These are phyloP conservation scores for Hydractinia symbiolongicarpus DNA, from an alignment of 30 jellyfish, hydroid and myxozoan species.

Conservation along the genomic window DNA sequence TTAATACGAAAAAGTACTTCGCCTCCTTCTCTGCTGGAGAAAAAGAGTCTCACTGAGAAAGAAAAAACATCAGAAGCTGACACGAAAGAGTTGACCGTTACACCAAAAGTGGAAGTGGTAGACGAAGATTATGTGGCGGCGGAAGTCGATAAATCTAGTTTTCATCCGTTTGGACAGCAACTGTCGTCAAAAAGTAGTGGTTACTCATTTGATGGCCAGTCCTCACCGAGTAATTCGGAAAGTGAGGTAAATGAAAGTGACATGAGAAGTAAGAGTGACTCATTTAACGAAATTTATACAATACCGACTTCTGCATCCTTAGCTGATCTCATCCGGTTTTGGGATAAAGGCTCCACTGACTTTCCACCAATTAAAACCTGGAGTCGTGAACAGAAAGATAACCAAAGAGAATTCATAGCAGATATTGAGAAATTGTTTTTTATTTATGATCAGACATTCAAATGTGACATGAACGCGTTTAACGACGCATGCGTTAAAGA, in stretches of 20 bases:
- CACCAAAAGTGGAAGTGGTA: too few relatives aligned
- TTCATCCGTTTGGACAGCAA: too few relatives aligned
- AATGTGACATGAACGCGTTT: constrained; percentile 11
- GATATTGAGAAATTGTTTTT: constrained; percentile 10
- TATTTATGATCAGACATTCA: neutral
- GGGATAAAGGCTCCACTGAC: constrained; percentile 59
- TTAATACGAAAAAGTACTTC: too few relatives aligned
- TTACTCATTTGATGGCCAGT: too few relatives aligned
- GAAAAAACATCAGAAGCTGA: too few relatives aligned
- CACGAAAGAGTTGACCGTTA: too few relatives aligned
- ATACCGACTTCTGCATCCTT: constrained; percentile 4
- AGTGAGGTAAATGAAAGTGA: neutral
- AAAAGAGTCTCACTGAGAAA: too few relatives aligned
- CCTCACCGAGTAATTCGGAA: neutral
- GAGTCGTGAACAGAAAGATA: constrained; percentile 27
- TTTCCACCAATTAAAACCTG: constrained; percentile 65
- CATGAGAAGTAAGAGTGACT: neutral
- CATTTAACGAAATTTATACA: neutral
- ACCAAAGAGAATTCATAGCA: constrained; percentile 26
- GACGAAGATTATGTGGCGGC: too few relatives aligned
- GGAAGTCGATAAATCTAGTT: too few relatives aligned
- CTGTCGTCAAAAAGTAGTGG: too few relatives aligned
- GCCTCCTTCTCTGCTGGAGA: too few relatives aligned
- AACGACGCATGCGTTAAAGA: neutral
- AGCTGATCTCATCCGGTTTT: constrained; percentile 30